Percentiles rank a stretch among this genome's conserved stretches.
phyloP scores from a whole-genome alignment of 1,140 invertebrate genomes.

The Magallana angulata region DNA sequence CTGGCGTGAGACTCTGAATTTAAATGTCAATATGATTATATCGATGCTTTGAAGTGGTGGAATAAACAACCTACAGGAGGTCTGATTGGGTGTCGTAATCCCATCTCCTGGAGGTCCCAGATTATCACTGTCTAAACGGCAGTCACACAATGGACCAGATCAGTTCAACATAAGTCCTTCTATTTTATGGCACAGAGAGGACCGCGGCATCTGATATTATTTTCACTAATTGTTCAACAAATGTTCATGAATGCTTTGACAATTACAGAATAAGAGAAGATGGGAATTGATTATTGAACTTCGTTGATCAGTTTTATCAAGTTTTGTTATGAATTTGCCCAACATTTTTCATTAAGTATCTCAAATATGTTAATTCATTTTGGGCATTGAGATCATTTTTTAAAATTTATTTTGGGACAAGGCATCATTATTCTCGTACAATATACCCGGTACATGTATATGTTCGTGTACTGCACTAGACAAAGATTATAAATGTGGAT shows the following conservation, averaged over 20 bases:
- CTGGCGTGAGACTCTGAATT: slow-evolving; percentile 26
- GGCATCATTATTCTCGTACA: too few relatives aligned
- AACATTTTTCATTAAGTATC: too few relatives aligned
- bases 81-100: slow-evolving; percentile 20
- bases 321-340: too few relatives aligned
- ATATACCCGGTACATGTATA: too few relatives aligned
- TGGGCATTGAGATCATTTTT: too few relatives aligned
- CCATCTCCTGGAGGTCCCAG: background rate
- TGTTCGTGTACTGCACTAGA: too few relatives aligned
- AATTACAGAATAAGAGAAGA: too few relatives aligned
- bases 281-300: too few relatives aligned
- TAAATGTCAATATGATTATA: slow-evolving; percentile 38
- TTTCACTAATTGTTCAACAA: slow-evolving; percentile 24
- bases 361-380: too few relatives aligned
- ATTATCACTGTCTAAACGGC: slow-evolving; percentile 15
- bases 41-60: slow-evolving; percentile 32
- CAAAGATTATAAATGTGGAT: too few relatives aligned
- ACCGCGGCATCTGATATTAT: background rate
- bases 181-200: background rate
- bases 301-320: too few relatives aligned
- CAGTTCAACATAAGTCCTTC: background rate
- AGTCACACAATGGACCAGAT: background rate
- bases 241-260: background rate
- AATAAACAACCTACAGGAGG: slow-evolving; percentile 29
- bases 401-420: too few relatives aligned